phyloP scores from a whole-genome alignment of 2,113 vertebrate genomes.

The Brachyhypopomus gauderio region DNA sequence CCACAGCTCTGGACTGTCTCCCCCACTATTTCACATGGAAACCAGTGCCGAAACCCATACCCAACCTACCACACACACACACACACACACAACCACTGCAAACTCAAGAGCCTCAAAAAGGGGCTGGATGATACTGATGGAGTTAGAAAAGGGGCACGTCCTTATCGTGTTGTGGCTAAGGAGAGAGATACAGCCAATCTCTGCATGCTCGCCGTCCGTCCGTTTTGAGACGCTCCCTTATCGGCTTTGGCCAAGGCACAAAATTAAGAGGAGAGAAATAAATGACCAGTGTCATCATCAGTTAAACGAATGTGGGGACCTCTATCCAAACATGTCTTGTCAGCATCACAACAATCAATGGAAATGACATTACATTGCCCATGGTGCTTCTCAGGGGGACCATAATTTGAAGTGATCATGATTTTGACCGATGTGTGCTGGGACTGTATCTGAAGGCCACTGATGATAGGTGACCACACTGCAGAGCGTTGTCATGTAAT shows the following conservation, averaged over 20 bases:
- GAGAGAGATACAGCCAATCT: too few relatives aligned
- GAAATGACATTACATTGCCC: conserved; percentile 50
- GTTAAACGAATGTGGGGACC: conserved; percentile 37
- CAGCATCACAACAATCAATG: conserved; percentile 50
- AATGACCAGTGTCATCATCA: conserved; percentile 51
- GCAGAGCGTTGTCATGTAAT: conserved; percentile 44
- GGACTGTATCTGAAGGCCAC: conserved; percentile 37
- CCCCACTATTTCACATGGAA: too few relatives aligned
- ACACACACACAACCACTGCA: too few relatives aligned
- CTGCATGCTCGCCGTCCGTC: not conserved
- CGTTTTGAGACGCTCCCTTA: not conserved
- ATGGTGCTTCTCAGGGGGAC: conserved; percentile 48
- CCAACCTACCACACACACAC: too few relatives aligned
- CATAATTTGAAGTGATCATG: conserved; percentile 54
- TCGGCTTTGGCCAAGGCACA: not conserved
- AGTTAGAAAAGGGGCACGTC: too few relatives aligned
- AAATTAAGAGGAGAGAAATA: conserved; percentile 11
- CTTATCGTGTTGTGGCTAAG: too few relatives aligned
- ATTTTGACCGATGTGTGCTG: conserved; percentile 45
- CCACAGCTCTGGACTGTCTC: too few relatives aligned
- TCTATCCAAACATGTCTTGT: conserved; percentile 47
- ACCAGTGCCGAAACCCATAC: too few relatives aligned
- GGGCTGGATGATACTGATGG: too few relatives aligned
- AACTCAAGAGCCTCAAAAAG: too few relatives aligned
- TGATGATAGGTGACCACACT: conserved; percentile 54